phyloP scores from a whole-genome alignment of 2,113 vertebrate genomes.

The Pteruthius melanotis region DNA sequence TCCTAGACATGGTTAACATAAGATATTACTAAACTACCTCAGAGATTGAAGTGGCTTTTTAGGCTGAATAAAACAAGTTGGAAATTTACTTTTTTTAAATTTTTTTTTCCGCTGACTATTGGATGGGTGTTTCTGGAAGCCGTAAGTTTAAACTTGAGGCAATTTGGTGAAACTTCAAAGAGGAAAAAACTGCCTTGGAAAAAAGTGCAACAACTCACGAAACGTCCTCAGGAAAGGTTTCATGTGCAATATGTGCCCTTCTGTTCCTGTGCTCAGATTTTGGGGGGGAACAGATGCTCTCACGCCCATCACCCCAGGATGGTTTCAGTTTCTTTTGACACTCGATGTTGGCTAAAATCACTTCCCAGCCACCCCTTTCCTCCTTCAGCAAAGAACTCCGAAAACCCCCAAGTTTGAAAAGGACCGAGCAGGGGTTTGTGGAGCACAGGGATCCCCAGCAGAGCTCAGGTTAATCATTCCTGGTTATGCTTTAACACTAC shows the following conservation, averaged over 20 bases:
- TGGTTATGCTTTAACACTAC: neutral
- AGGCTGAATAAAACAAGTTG: neutral
- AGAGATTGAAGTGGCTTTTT: conserved; percentile 8
- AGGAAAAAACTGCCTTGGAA: neutral
- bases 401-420: neutral
- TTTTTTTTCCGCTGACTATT: neutral
- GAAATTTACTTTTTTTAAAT: neutral
- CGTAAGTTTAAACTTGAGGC: neutral
- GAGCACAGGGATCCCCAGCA: neutral
- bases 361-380: neutral
- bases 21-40: conserved; percentile 67
- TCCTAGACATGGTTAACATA: conserved; percentile 85
- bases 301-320: neutral
- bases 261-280: neutral
- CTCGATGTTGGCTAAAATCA: neutral
- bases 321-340: neutral
- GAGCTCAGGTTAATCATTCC: neutral
- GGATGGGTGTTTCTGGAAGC: neutral
- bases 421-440: neutral
- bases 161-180: neutral
- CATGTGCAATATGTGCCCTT: neutral
- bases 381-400: neutral
- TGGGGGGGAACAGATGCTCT: neutral
- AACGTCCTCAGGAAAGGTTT: neutral
- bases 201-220: neutral